Base-by-base conservation (phyloP, 2,888 invertebrate species). In the Spodoptera littoralis region DNA sequence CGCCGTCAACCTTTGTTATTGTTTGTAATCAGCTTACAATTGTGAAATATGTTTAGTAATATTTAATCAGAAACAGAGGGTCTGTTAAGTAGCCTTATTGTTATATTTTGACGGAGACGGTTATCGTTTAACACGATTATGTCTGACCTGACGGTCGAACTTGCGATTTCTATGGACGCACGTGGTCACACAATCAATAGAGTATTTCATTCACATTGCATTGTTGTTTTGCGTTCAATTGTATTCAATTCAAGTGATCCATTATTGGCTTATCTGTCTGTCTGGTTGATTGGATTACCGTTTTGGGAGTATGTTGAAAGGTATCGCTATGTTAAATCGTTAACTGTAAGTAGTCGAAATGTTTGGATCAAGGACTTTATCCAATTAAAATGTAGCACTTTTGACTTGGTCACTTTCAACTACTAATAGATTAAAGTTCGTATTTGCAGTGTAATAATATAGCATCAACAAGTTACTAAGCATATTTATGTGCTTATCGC, bases 1-100 rank as follows among this genome's bases (percentile, higher is more conserved):
- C 68, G 67, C 72, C 71, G 70, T 65, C 78, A 80, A 86, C 84
- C 82, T 86, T 81, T 82, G 55, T 50, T 57, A 76, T 79, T 80
- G 71, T 76, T 77, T 73, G 63, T 77, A 75, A 77, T 75, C 53
- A 63, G 70, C 67, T 73, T 77, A 65, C 50, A 12, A 63, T 77
- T 78, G 66, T 50, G 67, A 65, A 81, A 77, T 64, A 51, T 48
- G 52, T 70, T 77, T 67, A 30, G 69, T 48, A 69, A 73, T 65
- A 65, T 77, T 72, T 30, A 67, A 60, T 63, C 60, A 43, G 36
- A 56, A 64, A 47, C 50, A 42, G 42, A 66, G 18, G 51, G 27
- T 50, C 47, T 51, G 44, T n/a, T 65, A 69, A 66, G 60, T 71
- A 55, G 58, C 49, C 59, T 64, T 46, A 60, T 80, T 79, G 73